Conservation (phyloP, 1,140 invertebrate species). For the Melanaphis sacchari region DNA sequence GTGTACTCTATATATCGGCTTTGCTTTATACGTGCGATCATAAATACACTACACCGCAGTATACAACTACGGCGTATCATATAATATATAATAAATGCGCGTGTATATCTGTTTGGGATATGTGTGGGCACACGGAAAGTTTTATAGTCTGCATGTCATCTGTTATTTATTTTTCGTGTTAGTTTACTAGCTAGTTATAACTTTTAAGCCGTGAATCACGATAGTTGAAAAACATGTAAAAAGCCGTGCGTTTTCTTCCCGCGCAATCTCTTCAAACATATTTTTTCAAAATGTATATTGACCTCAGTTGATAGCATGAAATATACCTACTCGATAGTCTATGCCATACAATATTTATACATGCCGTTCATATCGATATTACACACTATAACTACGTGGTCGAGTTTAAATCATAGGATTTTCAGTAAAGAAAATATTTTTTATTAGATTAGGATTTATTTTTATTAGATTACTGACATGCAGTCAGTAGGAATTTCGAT, state of each 20-base stretch:
- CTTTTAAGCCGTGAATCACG: slow-evolving; percentile 51
- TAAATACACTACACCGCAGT: neutral
- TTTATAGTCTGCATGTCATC: neutral
- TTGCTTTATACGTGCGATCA: neutral
- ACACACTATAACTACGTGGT: neutral
- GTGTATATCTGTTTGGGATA: neutral
- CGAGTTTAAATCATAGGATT: neutral
- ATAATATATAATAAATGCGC: neutral
- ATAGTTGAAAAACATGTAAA: slow-evolving; percentile 29
- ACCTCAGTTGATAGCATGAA: neutral
- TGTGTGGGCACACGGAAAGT: neutral
- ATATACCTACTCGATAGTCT: no score
- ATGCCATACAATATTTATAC: no score
- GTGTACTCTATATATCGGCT: neutral
- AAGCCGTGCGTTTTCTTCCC: slow-evolving; percentile 19
- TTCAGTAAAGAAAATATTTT: neutral
- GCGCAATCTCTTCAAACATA: neutral
- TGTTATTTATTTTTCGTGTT: slow-evolving; percentile 33
- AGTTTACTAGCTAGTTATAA: slow-evolving; percentile 10
- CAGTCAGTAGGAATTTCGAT: neutral
- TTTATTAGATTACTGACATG: no score
- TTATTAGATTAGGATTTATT: neutral
- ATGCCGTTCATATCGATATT: neutral
- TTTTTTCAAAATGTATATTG: slow-evolving; percentile 26
- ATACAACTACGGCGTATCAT: neutral